Evolutionary conservation across 2,113 vertebrate genomes (phyloP).

Genomic region (Laticauda colubrina): DNA sequence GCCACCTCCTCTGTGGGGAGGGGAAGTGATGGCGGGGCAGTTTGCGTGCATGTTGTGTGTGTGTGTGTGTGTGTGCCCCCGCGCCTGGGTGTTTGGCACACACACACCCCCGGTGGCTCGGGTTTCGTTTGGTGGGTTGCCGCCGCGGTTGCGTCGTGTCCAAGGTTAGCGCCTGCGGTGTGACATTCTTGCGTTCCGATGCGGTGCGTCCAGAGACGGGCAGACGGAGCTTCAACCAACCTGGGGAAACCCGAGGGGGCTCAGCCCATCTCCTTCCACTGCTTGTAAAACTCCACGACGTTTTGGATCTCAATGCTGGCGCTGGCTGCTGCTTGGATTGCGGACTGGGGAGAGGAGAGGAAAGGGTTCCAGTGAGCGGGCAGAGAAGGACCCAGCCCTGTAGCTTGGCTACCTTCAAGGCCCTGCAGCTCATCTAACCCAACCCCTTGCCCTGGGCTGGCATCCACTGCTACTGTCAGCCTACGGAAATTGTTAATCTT

Average conservation of each 20-base stretch:
- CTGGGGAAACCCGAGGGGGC: conserved; percentile 6
- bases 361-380: neutral
- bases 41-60: neutral
- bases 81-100: neutral
- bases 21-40: conserved; percentile 28
- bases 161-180: conserved; percentile 42
- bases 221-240: conserved; percentile 64
- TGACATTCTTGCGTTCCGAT: conserved; percentile 48
- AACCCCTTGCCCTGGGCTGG: neutral
- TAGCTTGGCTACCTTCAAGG: neutral
- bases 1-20: conserved; percentile 20
- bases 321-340: conserved; percentile 79
- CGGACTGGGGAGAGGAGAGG: conserved; percentile 68
- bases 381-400: neutral
- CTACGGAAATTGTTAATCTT: neutral
- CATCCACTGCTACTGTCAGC: neutral
- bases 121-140: conserved; percentile 23
- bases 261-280: conserved; percentile 99
- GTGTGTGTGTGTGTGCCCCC: neutral
- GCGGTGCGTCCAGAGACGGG: conserved; percentile 55
- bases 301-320: conserved; percentile 93
- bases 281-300: conserved; percentile 91
- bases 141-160: conserved; percentile 47
- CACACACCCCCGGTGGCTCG: neutral
- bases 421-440: neutral